A percentile compares a stretch with the other conserved stretches of the same genome.
phyloP scores from a whole-genome alignment of 2,797 vertebrate genomes.

The Eleutherodactylus coqui region DNA sequence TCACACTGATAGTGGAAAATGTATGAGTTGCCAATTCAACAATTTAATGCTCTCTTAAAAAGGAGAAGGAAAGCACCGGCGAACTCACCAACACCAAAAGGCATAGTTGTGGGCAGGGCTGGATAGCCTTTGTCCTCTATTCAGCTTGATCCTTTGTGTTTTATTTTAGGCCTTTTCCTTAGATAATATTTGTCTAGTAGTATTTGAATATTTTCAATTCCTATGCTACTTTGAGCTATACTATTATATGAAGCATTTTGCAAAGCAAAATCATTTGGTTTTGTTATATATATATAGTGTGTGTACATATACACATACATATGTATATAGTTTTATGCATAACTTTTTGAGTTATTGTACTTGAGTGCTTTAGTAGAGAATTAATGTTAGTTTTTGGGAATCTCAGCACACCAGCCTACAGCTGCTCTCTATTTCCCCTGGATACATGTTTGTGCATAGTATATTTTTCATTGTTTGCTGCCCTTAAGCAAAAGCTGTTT shows the following conservation, averaged over 20 bases:
- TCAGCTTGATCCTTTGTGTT: no score
- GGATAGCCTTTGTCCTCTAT: no score
- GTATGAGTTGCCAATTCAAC: no score
- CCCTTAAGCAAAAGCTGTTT: conserved; percentile 59
- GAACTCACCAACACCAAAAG: no score
- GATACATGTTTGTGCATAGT: conserved; percentile 55
- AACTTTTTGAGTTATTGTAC: conserved; percentile 29
- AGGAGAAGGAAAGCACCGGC: no score
- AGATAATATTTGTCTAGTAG: not conserved
- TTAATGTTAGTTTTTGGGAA: conserved; percentile 42
- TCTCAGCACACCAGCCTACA: conserved; percentile 51
- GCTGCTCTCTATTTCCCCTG: conserved; percentile 59
- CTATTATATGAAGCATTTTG: conserved; percentile 28
- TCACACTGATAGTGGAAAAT: no score
- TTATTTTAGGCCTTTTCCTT: not conserved
- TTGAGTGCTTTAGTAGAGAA: conserved; percentile 22
- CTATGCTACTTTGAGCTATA: not conserved
- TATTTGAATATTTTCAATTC: not conserved
- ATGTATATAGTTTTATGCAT: not conserved
- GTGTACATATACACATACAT: no score
- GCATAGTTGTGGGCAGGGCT: no score
- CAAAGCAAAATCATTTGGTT: not conserved
- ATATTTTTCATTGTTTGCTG: conserved; percentile 59
- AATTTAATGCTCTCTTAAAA: no score
- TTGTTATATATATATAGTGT: not conserved